These are phyloP conservation scores for Tylochromis polylepis DNA, from an alignment of 2,113 vertebrate species.

Conservation along the genomic window DNA sequence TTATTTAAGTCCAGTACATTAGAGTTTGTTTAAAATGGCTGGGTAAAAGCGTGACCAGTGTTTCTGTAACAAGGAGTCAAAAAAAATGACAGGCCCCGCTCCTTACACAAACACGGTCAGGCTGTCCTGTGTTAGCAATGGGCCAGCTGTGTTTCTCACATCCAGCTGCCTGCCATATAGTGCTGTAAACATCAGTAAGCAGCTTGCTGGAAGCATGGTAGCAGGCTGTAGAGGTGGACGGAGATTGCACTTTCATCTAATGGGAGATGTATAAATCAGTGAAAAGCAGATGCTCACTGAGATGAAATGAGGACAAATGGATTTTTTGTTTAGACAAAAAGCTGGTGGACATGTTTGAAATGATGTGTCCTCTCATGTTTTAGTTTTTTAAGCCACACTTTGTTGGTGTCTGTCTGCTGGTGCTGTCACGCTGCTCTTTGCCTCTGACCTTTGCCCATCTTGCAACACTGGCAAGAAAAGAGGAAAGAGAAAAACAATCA, in stretches of 20 bases:
- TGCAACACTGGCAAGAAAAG: not conserved
- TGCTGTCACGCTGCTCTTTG: not conserved
- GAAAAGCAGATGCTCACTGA: not conserved
- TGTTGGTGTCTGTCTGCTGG: not conserved
- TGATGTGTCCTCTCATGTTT: not conserved
- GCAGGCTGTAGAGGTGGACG: not conserved
- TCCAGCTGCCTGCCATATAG: conserved; percentile 47
- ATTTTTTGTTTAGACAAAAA: not conserved
- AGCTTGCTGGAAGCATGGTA: not conserved
- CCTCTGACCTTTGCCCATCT: conserved; percentile 10
- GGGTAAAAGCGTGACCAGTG: not conserved
- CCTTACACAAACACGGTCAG: conserved; percentile 39
- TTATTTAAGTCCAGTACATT: not conserved
- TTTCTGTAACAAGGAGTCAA: conserved; percentile 29
- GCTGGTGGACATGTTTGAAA: not conserved
- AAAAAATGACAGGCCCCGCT: conserved; percentile 38
- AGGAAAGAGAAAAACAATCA: not conserved
- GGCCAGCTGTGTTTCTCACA: conserved; percentile 11
- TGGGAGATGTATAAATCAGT: not conserved
- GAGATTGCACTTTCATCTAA: not conserved
- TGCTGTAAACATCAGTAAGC: conserved; percentile 42
- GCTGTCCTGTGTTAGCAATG: conserved; percentile 2
- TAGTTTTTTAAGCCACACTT: not conserved
- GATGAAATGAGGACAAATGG: not conserved
- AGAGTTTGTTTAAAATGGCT: conserved; percentile 15